Conservation (phyloP, 53 echinoderm and acorn worm genomes). For the Holothuria scabra region DNA sequence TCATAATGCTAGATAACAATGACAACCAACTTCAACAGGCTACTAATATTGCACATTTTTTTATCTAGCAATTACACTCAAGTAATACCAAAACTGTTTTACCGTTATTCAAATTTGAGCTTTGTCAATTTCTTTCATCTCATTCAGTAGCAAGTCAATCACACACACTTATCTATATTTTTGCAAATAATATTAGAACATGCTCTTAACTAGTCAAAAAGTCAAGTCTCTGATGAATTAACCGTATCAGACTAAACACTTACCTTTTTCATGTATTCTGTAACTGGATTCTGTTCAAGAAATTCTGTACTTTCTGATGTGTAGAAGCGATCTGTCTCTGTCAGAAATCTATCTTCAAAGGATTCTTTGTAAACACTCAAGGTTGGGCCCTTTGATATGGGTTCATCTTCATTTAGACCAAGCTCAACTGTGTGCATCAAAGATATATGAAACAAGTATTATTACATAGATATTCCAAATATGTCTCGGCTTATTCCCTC, state of each 20-base stretch:
- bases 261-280: constrained; percentile 99
- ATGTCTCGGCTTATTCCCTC: neutral
- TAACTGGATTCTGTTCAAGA: constrained; percentile 93
- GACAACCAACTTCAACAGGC: too few relatives aligned
- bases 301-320: constrained; percentile 91
- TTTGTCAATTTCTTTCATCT: too few relatives aligned
- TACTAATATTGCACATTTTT: too few relatives aligned
- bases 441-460: neutral
- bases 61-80: too few relatives aligned
- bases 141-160: too few relatives aligned
- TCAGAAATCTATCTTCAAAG: constrained; percentile 91
- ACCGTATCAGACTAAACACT: neutral
- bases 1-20: too few relatives aligned
- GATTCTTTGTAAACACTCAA: constrained; percentile 95
- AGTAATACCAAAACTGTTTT: too few relatives aligned
- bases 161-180: too few relatives aligned
- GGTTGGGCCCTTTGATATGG: constrained; percentile 81
- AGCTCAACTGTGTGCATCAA: constrained; percentile 77
- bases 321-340: constrained; percentile 94
- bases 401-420: constrained; percentile 95
- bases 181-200: too few relatives aligned
- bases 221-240: too few relatives aligned
- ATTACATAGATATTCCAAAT: neutral
- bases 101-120: too few relatives aligned
- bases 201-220: too few relatives aligned